Conservation (phyloP, 1,140 invertebrate genomes). For the Piezodorus guildinii region DNA sequence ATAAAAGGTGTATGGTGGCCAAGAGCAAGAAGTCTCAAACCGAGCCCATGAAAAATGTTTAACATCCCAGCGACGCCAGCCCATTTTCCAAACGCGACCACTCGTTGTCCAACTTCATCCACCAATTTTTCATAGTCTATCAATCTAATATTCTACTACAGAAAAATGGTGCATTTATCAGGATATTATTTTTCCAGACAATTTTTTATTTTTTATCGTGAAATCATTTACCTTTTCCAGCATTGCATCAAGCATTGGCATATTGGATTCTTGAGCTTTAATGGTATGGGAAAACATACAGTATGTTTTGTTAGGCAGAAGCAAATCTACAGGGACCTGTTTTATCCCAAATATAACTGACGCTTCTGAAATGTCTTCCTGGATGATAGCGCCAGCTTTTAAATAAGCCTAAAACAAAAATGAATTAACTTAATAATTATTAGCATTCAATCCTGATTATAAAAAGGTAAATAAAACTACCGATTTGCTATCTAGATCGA, state of each 20-base stretch:
- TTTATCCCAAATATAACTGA: slow-evolving; percentile 96
- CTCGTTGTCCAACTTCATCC: slow-evolving; percentile 73
- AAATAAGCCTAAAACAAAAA: slow-evolving; percentile 58
- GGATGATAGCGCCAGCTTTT: slow-evolving; percentile 76
- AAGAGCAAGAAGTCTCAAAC: slow-evolving; percentile 81
- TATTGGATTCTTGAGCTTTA: slow-evolving; percentile 96
- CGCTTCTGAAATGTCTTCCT: slow-evolving; percentile 94
- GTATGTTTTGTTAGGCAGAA: slow-evolving; percentile 93
- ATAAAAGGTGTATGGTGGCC: slow-evolving; percentile 99
- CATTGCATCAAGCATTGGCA: slow-evolving; percentile 92
- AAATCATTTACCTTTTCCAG: slow-evolving; percentile 61
- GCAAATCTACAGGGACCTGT: slow-evolving; percentile 84
- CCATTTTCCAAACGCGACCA: slow-evolving; percentile 98
- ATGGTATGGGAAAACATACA: slow-evolving; percentile 99
- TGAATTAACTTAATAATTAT: too few species aligned
- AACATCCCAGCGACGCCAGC: slow-evolving; percentile 98
- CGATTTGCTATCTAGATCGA: too few species aligned
- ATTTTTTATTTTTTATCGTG: neutral
- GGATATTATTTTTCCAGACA: neutral
- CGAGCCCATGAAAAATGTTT: slow-evolving; percentile 94
- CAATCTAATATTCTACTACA: slow-evolving; percentile 72
- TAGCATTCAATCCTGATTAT: too few species aligned
- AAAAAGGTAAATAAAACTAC: too few species aligned
- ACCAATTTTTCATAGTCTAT: slow-evolving; percentile 97
- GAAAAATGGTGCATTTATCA: too few species aligned